Evolutionary conservation across 1,140 invertebrate genomes (phyloP).

Genomic region (Holcopasites calliopsidis): DNA sequence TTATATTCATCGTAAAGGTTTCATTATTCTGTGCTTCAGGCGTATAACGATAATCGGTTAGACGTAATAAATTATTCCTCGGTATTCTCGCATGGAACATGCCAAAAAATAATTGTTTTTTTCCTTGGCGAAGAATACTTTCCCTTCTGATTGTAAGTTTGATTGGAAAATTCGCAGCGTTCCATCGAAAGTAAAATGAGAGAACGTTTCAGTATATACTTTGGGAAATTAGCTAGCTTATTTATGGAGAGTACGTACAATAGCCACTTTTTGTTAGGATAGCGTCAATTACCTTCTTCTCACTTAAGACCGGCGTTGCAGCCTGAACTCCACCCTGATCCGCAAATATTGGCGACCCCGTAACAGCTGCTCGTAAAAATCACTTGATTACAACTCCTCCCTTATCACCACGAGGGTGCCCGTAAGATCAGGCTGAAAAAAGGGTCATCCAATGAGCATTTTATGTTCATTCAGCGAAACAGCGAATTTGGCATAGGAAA

Average conservation of each 20-base stretch:
- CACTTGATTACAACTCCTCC: constrained; percentile 65
- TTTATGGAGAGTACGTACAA: constrained; percentile 48
- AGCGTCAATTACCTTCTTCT: constrained; percentile 35
- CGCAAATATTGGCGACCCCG: constrained; percentile 66
- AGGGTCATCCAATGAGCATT: constrained; percentile 12
- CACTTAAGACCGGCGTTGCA: constrained; percentile 44
- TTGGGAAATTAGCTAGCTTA: constrained; percentile 61
- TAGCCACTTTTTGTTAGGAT: constrained; percentile 18
- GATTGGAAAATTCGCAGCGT: too few relatives aligned
- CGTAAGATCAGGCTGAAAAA: constrained; percentile 36
- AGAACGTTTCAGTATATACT: constrained; percentile 44
- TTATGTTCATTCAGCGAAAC: constrained; percentile 28
- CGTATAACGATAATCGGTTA: constrained; percentile 11
- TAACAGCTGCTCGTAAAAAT: constrained; percentile 69
- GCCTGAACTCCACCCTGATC: constrained; percentile 60
- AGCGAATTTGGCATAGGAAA: background rate
- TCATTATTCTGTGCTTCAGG: background rate
- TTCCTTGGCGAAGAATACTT: too few relatives aligned
- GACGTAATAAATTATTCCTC: background rate
- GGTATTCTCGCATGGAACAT: background rate
- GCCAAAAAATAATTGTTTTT: too few relatives aligned
- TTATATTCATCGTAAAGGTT: constrained; percentile 35
- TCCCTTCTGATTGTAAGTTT: too few relatives aligned
- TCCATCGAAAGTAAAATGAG: constrained; percentile 21
- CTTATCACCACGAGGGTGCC: constrained; percentile 44